A percentile compares a stretch with the other conserved stretches of the same genome.
Evolutionary conservation across 2,888 invertebrate species (phyloP).

Genomic region (Mylabris sibirica): DNA sequence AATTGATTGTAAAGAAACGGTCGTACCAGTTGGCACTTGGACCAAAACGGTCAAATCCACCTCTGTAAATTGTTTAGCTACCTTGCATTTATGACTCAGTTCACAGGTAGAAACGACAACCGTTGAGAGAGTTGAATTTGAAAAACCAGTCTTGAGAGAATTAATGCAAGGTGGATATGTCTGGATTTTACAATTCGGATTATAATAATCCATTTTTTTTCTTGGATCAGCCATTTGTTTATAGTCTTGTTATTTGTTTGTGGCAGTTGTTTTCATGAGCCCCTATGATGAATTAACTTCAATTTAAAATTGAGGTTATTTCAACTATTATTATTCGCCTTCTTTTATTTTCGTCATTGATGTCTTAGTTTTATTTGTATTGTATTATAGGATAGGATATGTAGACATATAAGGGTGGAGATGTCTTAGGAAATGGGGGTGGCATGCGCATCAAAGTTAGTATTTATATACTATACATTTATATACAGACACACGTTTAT

Average conservation of each 20-base stretch:
- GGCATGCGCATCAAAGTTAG: conserved; percentile 18
- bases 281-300: conserved; percentile 14
- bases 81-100: conserved; percentile 19
- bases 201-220: conserved; percentile 7
- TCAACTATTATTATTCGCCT: background rate
- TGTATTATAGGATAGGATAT: conserved; percentile 10
- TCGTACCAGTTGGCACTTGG: conserved; percentile 28
- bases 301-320: conserved; percentile 18
- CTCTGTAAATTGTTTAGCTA: background rate
- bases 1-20: conserved; percentile 14
- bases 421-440: conserved; percentile 18
- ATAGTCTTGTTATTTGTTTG: background rate
- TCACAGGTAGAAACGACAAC: conserved; percentile 20
- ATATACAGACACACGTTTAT: conserved; percentile 17
- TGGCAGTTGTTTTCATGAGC: conserved; percentile 7
- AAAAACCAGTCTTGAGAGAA: conserved; percentile 20
- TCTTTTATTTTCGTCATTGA: conserved; percentile 9
- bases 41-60: conserved; percentile 30
- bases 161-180: conserved; percentile 2
- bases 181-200: background rate
- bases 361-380: conserved; percentile 1
- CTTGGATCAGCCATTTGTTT: background rate
- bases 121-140: background rate
- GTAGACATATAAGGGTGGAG: conserved; percentile 21
- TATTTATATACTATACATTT: background rate